Evolutionary conservation across 2,113 vertebrate genomes (phyloP).

Genomic region (Meleagris gallopavo): DNA sequence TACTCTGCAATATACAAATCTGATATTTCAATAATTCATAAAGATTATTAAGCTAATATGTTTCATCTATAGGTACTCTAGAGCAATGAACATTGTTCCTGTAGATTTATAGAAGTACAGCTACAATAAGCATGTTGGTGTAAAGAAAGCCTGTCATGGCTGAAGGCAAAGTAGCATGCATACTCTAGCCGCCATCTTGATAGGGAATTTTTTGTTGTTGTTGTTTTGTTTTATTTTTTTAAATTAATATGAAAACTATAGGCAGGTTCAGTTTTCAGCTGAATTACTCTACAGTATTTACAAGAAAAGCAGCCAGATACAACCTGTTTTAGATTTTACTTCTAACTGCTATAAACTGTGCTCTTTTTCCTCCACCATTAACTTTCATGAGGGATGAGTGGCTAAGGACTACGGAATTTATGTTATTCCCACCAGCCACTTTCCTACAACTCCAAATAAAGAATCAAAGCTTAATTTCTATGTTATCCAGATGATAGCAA

Average conservation of each 20-base stretch:
- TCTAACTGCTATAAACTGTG: not conserved
- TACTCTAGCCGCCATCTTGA: not conserved
- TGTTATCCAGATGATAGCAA: conserved; percentile 23
- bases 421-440: not conserved
- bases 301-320: not conserved
- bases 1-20: not conserved
- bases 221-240: not conserved
- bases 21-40: not conserved
- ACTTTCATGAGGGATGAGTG: not conserved
- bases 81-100: not conserved
- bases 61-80: not conserved
- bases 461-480: conserved; percentile 26
- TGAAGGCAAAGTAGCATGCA: not conserved
- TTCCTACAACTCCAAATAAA: conserved; percentile 27
- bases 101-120: not conserved
- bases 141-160: not conserved
- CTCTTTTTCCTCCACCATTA: not conserved
- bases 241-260: not conserved
- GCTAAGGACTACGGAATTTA: not conserved
- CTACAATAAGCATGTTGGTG: rapidly evolving
- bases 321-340: not conserved
- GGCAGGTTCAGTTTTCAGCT: not conserved
- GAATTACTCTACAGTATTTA: not conserved
- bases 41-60: not conserved
- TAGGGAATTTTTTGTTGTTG: not conserved